Evolutionary conservation across 2,113 vertebrate genomes (phyloP), one percentile per base, ranked within the genome.

Genomic region (Trochalopteron elliotii): DNA sequence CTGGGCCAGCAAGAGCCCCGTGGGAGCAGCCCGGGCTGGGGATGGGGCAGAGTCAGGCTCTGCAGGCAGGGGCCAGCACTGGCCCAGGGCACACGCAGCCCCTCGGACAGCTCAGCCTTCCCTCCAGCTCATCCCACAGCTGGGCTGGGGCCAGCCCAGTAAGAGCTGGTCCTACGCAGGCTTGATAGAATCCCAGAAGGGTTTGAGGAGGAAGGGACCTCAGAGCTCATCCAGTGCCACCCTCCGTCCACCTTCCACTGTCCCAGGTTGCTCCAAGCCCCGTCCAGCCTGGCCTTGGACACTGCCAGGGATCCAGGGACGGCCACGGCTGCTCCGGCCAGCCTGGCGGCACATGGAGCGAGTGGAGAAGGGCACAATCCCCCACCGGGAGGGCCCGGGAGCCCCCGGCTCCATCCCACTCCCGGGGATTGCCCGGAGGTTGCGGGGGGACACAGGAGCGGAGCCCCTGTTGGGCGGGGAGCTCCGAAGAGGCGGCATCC

Each of bases 361-460:
- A 20, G 30, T 0, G 35, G 4, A 42, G 17, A 4, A 14, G 31
- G 20, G 25, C 23, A 28, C 37, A 23, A 1, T 2, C 19, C 37
- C 28, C 27, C 40, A 31, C 15, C 22, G 7, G 52, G 59, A 12
- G 52, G 12, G 31, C 2, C 57, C 57, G 31, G 42, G n/a, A n/a
- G n/a, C n/a, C n/a, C n/a, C n/a, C 9, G 24, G 49, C 30, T 18
- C 35, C 35, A 15, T 56, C 67, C 47, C 55, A 28, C 53, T 27
- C 27, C 27, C 64, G 28, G 28, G 42, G 12, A 5, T 1, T 24
- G 49, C n/a, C 71, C 21, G 33, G 44, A 5, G 55, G 2, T 12
- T 22, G 12, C 44, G 24, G 7, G 42, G 31, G 9, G 11, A 72
- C 13, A 15, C 31, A 17, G 67, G 31, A 71, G 25, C 25, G 21